These are phyloP conservation scores for Tipula lateralis DNA, from an alignment of 2,888 invertebrate species.

Conservation along the genomic window DNA sequence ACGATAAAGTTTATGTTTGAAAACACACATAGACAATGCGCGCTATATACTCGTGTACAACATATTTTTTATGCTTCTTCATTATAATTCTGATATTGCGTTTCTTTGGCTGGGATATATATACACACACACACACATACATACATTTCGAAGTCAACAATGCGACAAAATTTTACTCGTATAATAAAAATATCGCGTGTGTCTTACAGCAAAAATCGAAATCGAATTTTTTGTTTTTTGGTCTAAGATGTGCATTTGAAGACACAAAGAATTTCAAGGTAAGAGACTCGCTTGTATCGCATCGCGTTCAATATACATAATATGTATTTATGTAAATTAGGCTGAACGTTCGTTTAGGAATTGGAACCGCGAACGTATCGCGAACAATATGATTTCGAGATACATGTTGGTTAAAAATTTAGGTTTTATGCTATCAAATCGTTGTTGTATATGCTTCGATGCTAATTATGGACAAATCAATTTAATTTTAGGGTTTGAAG, in stretches of 20 bases:
- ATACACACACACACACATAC: not conserved
- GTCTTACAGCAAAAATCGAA: not conserved
- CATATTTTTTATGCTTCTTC: constrained; percentile 7
- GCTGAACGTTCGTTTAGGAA: not conserved
- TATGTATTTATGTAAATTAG: not conserved
- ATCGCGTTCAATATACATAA: not conserved
- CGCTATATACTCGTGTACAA: not conserved
- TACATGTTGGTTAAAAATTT: not conserved
- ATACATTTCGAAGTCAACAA: not conserved
- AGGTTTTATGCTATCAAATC: not conserved
- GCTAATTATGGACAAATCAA: no score
- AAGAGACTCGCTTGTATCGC: not conserved
- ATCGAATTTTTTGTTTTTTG: not conserved
- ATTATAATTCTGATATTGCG: constrained; percentile 1
- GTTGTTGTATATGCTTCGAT: no score
- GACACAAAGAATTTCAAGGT: not conserved
- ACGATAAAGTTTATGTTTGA: not conserved
- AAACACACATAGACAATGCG: no score
- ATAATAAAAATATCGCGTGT: not conserved
- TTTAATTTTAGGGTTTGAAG: no score
- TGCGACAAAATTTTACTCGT: not conserved
- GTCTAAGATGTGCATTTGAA: not conserved
- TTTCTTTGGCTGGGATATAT: not conserved
- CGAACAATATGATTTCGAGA: not conserved
- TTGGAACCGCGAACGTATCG: not conserved